A percentile compares a stretch with the other conserved stretches of the same genome.
phyloP scores from a whole-genome alignment of 2,113 vertebrate genomes.

The Struthidea cinerea region DNA sequence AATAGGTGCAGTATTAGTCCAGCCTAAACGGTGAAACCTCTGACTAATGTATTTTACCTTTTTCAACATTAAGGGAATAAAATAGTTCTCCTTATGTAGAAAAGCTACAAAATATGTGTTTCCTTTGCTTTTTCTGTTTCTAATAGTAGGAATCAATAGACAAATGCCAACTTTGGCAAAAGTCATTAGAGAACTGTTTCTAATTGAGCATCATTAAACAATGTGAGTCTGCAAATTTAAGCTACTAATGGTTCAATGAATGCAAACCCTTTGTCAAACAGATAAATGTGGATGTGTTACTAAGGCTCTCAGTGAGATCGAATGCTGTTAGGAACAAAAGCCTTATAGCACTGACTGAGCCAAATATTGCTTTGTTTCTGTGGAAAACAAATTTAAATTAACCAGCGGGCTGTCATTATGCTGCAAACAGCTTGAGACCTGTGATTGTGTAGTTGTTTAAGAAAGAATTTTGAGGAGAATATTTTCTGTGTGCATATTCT shows the following conservation, averaged over 20 bases:
- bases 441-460: background rate
- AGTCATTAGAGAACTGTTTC: background rate
- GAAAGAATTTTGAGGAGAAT: background rate
- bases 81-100: background rate
- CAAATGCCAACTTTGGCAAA: background rate
- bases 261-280: conserved; percentile 33
- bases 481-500: background rate
- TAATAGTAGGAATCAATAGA: background rate
- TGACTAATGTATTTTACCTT: background rate
- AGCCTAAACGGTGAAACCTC: background rate
- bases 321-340: conserved; percentile 35
- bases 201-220: conserved; percentile 18
- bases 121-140: background rate
- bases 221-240: background rate
- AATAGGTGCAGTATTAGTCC: background rate
- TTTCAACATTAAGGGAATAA: background rate
- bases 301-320: conserved; percentile 16
- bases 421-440: conserved; percentile 34
- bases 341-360: conserved; percentile 21
- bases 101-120: background rate
- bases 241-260: background rate
- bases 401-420: conserved; percentile 37
- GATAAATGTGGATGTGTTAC: conserved; percentile 25
- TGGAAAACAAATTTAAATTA: conserved; percentile 52
- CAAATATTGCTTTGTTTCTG: conserved; percentile 47